Base-by-base conservation (phyloP, 1,140 invertebrate species). In the Cephus cinctus region DNA sequence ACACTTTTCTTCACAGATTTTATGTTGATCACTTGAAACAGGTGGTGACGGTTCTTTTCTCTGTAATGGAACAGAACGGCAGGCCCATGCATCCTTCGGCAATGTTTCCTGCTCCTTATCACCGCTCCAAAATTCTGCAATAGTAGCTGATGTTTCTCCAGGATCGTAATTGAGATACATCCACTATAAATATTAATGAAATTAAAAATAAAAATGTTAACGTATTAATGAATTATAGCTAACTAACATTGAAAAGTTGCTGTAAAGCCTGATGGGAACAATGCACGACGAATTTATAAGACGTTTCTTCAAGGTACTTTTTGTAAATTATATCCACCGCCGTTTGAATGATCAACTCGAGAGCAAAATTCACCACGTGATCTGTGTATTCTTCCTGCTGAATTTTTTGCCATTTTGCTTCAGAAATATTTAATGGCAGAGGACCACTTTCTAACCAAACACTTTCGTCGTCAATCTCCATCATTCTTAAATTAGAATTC, bases 371-470 rank as follows among this genome's bases (percentile, higher is more conserved):
- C 9, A 59, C 19, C 2, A 48, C 22, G 20, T 52, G 44, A 22
- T 51, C 42, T 5, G 6, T 14, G 18, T 16, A 18, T 15, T 59
- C 56, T 3, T 54, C 47, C 1, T 31, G 16, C 3, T 44, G 1
- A 16, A 63, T 52, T 12, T 59, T 40, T 5, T 46, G 22, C 59
- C 56, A 59, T 12, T 61, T 61, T 2, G 4, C n/a, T n/a, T n/a
- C n/a, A n/a, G n/a, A n/a, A n/a, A n/a, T n/a, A n/a, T n/a, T n/a
- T n/a, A n/a, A n/a, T n/a, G n/a, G n/a, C n/a, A n/a, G n/a, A n/a
- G n/a, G n/a, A n/a, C n/a, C n/a, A n/a, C n/a, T n/a, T n/a, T n/a
- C n/a, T n/a, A n/a, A n/a, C n/a, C n/a, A n/a, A n/a, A n/a, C n/a
- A n/a, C n/a, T n/a, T n/a, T n/a, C n/a, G n/a, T n/a, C n/a, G n/a